Percentiles rank a stretch among this genome's conserved stretches.
Conservation (phyloP, 2,888 invertebrate genomes). For the Tyria jacobaeae region DNA sequence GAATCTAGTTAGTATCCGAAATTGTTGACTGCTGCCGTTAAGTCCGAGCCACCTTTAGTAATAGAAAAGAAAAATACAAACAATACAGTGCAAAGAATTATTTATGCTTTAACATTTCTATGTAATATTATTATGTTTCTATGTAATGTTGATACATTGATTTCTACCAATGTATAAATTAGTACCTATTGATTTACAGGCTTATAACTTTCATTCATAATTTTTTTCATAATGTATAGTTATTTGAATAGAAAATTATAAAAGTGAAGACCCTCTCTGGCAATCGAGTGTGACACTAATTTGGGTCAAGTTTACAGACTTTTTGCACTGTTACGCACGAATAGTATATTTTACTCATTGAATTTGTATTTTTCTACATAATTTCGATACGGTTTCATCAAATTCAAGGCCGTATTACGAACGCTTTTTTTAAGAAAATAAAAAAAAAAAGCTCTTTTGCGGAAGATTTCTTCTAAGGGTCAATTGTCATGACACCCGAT, state of each 20-base stretch:
- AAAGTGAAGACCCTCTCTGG: conserved; percentile 61
- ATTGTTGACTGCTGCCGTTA: too few species aligned
- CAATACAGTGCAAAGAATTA: background rate
- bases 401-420: conserved; percentile 50
- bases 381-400: conserved; percentile 39
- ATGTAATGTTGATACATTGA: too few species aligned
- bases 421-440: conserved; percentile 34
- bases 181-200: background rate
- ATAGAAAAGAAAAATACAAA: background rate
- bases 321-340: conserved; percentile 76
- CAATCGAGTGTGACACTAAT: conserved; percentile 71
- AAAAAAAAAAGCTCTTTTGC: conserved; percentile 25
- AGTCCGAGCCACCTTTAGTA: too few species aligned
- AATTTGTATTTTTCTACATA: conserved; percentile 72
- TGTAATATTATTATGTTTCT: too few species aligned
- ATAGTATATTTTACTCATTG: conserved; percentile 74
- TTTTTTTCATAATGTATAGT: background rate
- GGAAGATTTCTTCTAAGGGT: conserved; percentile 46
- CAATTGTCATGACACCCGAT: conserved; percentile 27
- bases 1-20: too few species aligned
- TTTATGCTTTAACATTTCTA: background rate
- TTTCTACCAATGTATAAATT: background rate
- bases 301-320: conserved; percentile 81
- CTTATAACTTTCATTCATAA: conserved; percentile 36
- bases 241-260: conserved; percentile 36